A percentile compares a stretch with the other conserved stretches of the same genome.
Conservation (phyloP, 2,113 vertebrate genomes). For the Anolis sagrei region DNA sequence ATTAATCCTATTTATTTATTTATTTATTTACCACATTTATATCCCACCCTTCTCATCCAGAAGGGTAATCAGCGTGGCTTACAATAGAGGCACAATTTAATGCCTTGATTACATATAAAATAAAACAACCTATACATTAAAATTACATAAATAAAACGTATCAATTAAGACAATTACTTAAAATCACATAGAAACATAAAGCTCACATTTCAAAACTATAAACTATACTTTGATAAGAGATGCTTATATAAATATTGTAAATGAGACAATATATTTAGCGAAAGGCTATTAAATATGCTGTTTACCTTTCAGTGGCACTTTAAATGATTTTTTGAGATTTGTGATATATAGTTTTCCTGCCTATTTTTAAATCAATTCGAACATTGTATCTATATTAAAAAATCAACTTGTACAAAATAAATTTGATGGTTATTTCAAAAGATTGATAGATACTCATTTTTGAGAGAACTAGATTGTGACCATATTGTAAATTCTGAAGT, state of each 20-base stretch:
- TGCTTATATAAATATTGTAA: neutral
- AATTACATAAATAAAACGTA: no score
- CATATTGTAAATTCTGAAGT: neutral
- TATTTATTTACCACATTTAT: no score
- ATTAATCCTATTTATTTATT: no score
- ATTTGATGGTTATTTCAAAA: neutral
- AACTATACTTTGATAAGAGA: neutral
- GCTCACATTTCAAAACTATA: neutral
- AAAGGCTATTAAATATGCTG: neutral
- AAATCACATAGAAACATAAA: no score
- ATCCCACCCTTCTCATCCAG: no score
- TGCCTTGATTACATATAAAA: no score
- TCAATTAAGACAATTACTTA: no score
- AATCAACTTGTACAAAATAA: neutral
- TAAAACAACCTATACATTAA: no score
- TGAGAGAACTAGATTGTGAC: neutral
- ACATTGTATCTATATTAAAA: slow-evolving; percentile 2
- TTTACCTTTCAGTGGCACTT: neutral
- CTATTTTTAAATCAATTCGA: slow-evolving; percentile 3
- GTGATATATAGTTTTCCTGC: neutral
- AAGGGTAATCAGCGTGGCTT: neutral
- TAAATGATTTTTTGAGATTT: neutral
- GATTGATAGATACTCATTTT: neutral
- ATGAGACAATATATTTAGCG: neutral
- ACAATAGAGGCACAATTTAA: no score